Percentiles rank a stretch among this genome's conserved stretches.
Evolutionary conservation across 2,797 vertebrate genomes (phyloP).

Genomic region (Poecilia velifera): DNA sequence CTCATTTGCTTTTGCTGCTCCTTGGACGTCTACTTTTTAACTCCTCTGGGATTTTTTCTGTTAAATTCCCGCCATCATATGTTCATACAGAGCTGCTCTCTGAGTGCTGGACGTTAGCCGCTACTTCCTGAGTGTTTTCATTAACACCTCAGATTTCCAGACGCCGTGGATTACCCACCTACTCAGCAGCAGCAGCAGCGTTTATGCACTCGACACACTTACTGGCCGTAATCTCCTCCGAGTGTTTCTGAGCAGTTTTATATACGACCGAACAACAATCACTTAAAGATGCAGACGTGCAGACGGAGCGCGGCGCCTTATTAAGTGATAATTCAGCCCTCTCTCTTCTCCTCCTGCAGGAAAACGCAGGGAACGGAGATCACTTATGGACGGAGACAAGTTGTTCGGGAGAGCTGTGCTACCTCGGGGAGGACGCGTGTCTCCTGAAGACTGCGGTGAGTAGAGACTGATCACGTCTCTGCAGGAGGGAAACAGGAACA

Average conservation of each 20-base stretch:
- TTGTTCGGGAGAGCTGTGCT: constrained; percentile 96
- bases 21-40: not conserved
- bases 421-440: constrained; percentile 95
- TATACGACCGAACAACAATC: constrained; percentile 18
- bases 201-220: constrained; percentile 65
- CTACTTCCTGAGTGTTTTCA: constrained; percentile 35
- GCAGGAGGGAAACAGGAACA: not conserved
- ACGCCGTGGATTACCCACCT: constrained; percentile 45
- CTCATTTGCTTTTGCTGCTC: not conserved
- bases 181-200: constrained; percentile 30
- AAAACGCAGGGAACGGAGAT: constrained; percentile 94
- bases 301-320: not conserved
- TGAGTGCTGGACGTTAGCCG: constrained; percentile 15
- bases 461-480: constrained; percentile 46
- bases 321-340: constrained; percentile 12
- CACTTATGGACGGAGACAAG: constrained; percentile 98
- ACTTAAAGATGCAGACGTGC: not conserved
- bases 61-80: not conserved
- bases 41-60: not conserved
- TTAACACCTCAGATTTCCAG: constrained; percentile 32
- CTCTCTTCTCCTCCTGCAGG: constrained; percentile 74
- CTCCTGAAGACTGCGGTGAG: constrained; percentile 95
- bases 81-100: not conserved
- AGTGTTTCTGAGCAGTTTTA: constrained; percentile 31
- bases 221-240: constrained; percentile 12